Conservation (phyloP, 2,113 vertebrate genomes). For the Triplophysa siluroides region DNA sequence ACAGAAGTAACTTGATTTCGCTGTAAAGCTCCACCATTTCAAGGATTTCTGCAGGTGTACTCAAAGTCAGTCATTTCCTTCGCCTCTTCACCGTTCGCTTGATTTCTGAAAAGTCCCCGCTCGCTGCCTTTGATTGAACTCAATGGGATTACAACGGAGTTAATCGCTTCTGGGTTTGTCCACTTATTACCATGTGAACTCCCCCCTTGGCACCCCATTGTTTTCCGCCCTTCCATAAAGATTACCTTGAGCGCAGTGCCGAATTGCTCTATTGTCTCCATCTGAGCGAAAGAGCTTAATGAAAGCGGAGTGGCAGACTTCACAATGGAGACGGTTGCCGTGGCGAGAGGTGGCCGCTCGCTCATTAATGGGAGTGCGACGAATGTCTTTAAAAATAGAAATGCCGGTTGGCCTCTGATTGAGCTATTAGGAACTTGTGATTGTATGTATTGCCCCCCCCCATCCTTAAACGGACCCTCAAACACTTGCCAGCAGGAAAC, state of each 20-base stretch:
- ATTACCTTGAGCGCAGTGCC: constrained; percentile 60
- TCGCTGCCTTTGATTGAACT: constrained; percentile 66
- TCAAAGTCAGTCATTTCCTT: constrained; percentile 58
- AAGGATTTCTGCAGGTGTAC: constrained; percentile 33
- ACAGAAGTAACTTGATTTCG: constrained; percentile 2
- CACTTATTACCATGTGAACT: constrained; percentile 69
- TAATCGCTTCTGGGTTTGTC: constrained; percentile 69
- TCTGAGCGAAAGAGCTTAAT: constrained; percentile 55
- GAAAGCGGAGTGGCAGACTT: constrained; percentile 58
- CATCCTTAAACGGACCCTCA: constrained; percentile 27
- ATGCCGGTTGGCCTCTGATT: constrained; percentile 55
- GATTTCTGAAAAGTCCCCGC: constrained; percentile 55
- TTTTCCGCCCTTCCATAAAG: constrained; percentile 65
- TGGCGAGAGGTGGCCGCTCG: constrained; percentile 54
- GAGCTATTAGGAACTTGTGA: constrained; percentile 59
- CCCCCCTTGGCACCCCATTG: constrained; percentile 60
- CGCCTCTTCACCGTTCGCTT: constrained; percentile 50
- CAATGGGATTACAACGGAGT: constrained; percentile 68
- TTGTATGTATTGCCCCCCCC: constrained; percentile 49
- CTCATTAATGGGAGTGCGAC: constrained; percentile 58
- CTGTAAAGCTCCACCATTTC: neutral
- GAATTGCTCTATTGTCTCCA: constrained; percentile 69
- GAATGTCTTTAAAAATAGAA: constrained; percentile 60
- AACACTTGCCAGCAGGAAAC: constrained; percentile 48
- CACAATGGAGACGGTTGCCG: constrained; percentile 55